Evolutionary conservation across 2,797 vertebrate genomes (phyloP).

Genomic region (Bradypodion pumilum): DNA sequence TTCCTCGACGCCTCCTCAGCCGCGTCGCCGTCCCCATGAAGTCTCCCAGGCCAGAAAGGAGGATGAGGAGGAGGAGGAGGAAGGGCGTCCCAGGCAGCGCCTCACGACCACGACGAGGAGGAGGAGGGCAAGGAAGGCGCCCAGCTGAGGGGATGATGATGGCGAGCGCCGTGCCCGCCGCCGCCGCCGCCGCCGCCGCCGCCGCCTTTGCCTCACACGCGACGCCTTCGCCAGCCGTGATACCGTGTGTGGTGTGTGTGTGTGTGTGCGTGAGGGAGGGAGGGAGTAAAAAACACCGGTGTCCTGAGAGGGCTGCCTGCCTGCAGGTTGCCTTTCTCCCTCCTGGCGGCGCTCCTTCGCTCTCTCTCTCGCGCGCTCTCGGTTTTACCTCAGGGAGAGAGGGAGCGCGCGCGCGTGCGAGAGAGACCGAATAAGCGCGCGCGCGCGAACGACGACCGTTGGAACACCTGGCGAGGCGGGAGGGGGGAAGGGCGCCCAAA

Average conservation of each 20-base stretch:
- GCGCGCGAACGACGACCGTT: neutral
- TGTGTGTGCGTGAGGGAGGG: neutral
- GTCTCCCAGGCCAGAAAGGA: too few relatives aligned
- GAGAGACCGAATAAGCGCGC: too few relatives aligned
- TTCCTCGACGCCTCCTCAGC: slow-evolving; percentile 26
- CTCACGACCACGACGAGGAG: slow-evolving; percentile 38
- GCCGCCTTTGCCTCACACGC: too few relatives aligned
- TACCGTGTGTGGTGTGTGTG: too few relatives aligned
- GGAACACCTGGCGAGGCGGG: neutral
- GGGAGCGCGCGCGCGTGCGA: too few relatives aligned
- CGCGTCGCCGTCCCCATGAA: slow-evolving; percentile 63
- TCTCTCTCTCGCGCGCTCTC: neutral
- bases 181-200: neutral
- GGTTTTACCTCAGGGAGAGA: neutral
- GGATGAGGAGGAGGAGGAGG: too few relatives aligned
- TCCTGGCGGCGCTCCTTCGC: neutral
- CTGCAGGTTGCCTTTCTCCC: too few relatives aligned
- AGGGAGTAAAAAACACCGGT: neutral
- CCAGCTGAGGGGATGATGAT: neutral
- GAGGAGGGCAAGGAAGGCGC: too few relatives aligned
- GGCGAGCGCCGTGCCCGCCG: neutral
- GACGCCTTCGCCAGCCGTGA: too few relatives aligned
- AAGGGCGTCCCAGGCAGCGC: too few relatives aligned
- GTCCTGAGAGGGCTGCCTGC: neutral
- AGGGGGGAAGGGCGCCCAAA: neutral